phyloP scores from a whole-genome alignment of 1,140 invertebrate genomes.

The Penaeus indicus region DNA sequence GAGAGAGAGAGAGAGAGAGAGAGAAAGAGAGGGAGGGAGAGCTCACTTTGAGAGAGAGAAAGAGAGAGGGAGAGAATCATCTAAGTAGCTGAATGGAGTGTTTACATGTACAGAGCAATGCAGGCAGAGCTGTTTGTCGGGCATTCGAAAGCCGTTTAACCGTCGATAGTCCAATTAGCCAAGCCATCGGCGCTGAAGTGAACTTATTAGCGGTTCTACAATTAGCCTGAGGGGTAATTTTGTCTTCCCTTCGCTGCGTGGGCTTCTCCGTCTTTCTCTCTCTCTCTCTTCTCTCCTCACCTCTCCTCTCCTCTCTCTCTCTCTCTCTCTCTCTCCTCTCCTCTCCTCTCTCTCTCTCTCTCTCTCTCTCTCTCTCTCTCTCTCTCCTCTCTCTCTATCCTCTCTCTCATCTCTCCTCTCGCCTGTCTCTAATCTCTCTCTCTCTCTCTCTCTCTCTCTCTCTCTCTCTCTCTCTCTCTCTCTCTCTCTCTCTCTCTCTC shows the following conservation, averaged over 20 bases:
- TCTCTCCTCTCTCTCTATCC: neutral
- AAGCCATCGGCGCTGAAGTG: too few relatives aligned
- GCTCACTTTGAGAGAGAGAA: conserved; percentile 21
- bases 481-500: neutral
- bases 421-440: neutral
- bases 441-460: neutral
- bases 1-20: neutral
- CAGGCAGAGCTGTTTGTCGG: neutral
- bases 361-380: neutral
- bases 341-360: neutral
- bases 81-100: neutral
- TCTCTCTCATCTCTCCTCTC: neutral
- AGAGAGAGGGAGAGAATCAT: neutral
- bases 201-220: neutral
- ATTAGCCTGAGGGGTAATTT: neutral
- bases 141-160: neutral
- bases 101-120: too few relatives aligned
- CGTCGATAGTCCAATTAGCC: too few relatives aligned
- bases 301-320: neutral
- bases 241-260: neutral
- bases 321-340: too few relatives aligned
- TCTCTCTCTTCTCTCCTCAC: neutral
- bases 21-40: neutral
- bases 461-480: neutral
- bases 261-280: neutral